Evolutionary conservation across 2,888 invertebrate species (phyloP).

Genomic region (Himalopsyche anomala): DNA sequence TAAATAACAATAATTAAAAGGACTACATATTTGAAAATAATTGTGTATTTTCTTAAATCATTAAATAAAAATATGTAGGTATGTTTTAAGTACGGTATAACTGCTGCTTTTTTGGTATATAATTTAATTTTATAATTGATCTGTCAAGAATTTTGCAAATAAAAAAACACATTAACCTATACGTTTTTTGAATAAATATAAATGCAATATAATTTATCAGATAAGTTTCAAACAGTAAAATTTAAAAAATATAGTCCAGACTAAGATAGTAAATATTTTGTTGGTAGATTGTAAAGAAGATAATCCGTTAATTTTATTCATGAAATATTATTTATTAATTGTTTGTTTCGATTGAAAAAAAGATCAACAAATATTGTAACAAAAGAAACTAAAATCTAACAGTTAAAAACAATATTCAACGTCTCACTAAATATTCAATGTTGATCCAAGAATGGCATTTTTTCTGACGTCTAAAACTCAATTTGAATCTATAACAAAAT

Average conservation of each 20-base stretch:
- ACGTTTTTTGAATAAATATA: too few relatives aligned
- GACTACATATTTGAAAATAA: neutral
- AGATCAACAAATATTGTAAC: constrained; percentile 34
- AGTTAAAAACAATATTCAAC: constrained; percentile 11
- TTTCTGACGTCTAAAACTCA: neutral
- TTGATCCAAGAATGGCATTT: neutral
- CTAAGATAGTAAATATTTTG: too few relatives aligned
- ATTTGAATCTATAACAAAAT: constrained; percentile 58
- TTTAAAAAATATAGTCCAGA: too few relatives aligned
- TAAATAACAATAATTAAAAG: too few relatives aligned
- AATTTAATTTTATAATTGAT: constrained; percentile 32
- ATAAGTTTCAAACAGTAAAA: too few relatives aligned
- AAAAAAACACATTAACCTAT: neutral
- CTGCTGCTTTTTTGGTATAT: constrained; percentile 28
- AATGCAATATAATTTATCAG: too few relatives aligned
- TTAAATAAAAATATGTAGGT: too few relatives aligned
- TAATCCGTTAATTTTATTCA: too few relatives aligned
- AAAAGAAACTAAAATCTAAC: constrained; percentile 39
- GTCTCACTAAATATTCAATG: constrained; percentile 3
- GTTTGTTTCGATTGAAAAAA: neutral
- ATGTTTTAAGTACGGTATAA: constrained; percentile 26
- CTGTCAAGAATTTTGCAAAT: constrained; percentile 14
- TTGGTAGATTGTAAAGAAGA: too few relatives aligned
- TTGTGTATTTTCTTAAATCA: neutral
- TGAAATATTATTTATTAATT: neutral